These are phyloP conservation scores for Chaetorhynchus papuensis DNA, from an alignment of 2,113 vertebrate species.

Conservation along the genomic window DNA sequence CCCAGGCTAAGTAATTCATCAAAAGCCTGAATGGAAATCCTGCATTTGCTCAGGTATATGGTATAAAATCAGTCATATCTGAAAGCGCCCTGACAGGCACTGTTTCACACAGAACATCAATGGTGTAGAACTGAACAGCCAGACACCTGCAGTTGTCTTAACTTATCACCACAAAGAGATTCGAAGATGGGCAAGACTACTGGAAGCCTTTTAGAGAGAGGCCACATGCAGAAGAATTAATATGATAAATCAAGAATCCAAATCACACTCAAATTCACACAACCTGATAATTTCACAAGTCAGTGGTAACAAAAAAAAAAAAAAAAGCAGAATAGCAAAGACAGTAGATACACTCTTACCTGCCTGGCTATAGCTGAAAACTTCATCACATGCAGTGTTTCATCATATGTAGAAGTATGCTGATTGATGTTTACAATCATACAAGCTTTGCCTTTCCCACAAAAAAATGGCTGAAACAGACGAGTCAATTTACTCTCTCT, in stretches of 20 bases:
- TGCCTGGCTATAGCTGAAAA: constrained; percentile 88
- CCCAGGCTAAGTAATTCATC: not conserved
- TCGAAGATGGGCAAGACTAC: not conserved
- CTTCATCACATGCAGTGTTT: constrained; percentile 88
- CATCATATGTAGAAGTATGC: constrained; percentile 84
- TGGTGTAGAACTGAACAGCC: not conserved
- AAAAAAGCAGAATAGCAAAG: not conserved
- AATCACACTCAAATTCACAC: not conserved
- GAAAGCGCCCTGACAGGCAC: not conserved
- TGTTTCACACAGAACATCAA: not conserved
- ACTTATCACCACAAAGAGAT: not conserved
- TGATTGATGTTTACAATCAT: constrained; percentile 91
- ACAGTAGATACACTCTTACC: constrained; percentile 49
- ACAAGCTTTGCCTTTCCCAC: constrained; percentile 82
- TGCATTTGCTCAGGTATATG: not conserved
- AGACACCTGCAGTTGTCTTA: not conserved
- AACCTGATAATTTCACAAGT: not conserved
- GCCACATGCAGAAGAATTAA: not conserved
- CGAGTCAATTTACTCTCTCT: constrained; percentile 89
- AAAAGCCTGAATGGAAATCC: not conserved
- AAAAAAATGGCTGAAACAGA: constrained; percentile 87
- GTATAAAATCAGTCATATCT: not conserved
- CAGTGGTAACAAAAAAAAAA: not conserved
- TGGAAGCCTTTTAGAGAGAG: not conserved
- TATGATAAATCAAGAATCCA: not conserved